Evolutionary conservation across 2,888 invertebrate species (phyloP).

Genomic region (Himalopsyche japonica): DNA sequence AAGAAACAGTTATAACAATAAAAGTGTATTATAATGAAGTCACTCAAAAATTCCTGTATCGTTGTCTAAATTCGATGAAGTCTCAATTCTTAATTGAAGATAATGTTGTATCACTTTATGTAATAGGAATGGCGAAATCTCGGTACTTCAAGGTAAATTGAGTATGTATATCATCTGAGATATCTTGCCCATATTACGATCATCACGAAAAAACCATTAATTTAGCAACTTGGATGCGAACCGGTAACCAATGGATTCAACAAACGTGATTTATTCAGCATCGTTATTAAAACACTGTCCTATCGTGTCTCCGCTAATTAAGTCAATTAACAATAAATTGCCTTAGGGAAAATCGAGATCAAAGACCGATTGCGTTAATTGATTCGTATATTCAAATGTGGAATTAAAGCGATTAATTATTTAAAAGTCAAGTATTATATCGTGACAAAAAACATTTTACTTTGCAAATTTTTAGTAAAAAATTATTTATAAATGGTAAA

Average conservation of each 20-base stretch:
- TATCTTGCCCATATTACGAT: background rate
- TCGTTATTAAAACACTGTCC: background rate
- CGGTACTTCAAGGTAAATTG: background rate
- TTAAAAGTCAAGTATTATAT: background rate
- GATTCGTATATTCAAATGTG: background rate
- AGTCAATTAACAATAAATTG: slow-evolving; percentile 4
- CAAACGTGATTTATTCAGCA: slow-evolving; percentile 3
- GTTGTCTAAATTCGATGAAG: too few relatives aligned
- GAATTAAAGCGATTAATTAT: background rate
- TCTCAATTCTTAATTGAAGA: too few relatives aligned
- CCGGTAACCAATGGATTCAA: background rate
- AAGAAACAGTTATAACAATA: too few relatives aligned
- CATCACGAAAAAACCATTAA: background rate
- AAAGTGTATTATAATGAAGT: too few relatives aligned
- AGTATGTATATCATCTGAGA: background rate
- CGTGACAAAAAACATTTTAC: too few relatives aligned
- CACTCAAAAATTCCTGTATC: too few relatives aligned
- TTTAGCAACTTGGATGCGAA: background rate
- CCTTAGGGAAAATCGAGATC: background rate
- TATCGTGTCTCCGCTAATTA: slow-evolving; percentile 1
- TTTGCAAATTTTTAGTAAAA: too few relatives aligned
- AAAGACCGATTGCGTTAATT: background rate
- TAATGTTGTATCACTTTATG: too few relatives aligned
- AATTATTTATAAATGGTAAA: too few relatives aligned
- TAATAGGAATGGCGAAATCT: too few relatives aligned